Base-by-base conservation (phyloP, 2,113 vertebrate genomes). In the Odocoileus hemionus region DNA sequence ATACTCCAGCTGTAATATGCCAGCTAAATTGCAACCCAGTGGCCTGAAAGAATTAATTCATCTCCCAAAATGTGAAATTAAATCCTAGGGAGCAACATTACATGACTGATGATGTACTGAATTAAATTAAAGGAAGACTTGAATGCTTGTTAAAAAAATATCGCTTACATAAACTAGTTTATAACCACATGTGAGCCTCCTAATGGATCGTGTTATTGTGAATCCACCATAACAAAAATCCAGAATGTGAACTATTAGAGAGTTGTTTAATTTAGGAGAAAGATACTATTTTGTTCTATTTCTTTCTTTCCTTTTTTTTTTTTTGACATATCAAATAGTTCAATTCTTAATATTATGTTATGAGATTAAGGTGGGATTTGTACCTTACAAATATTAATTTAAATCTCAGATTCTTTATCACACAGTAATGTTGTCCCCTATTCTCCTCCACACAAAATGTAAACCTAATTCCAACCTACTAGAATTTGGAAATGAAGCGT, bases 1-100 rank as follows among this genome's bases (percentile, higher is more conserved):
- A 82, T 93, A 94, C 91, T 96, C 97, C 96, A 98, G 93, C 97
- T 97, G 91, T 96, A 97, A 95, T 96, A 83, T 92, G 91, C 97
- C 92, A 96, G 93, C 97, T 95, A 98, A 97, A 98, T 97, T 97
- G 97, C 95, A 98, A 97, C 95, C 91, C 94, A 98, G 95, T 97
- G 96, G 96, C 96, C 97, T 89, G 97, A 98, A 98, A 98, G 97
- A 98, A 98, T 98, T 98, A 98, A 98, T 98, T 98, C 97, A 98
- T 97, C 97, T 98, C 95, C 97, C 97, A 98, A 98, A 98, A 98
- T 98, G 97, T 98, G 97, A 98, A 98, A 98, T 97, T 97, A 98
- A 98, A 96, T 98, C 97, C 98, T 97, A 97, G 95, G 95, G 97
- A 98, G 97, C 97, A 97, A 97, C 93, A 97, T 98, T 98, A 97